Base-by-base conservation (phyloP, 2,113 vertebrate genomes). In the Anoplopoma fimbria region DNA sequence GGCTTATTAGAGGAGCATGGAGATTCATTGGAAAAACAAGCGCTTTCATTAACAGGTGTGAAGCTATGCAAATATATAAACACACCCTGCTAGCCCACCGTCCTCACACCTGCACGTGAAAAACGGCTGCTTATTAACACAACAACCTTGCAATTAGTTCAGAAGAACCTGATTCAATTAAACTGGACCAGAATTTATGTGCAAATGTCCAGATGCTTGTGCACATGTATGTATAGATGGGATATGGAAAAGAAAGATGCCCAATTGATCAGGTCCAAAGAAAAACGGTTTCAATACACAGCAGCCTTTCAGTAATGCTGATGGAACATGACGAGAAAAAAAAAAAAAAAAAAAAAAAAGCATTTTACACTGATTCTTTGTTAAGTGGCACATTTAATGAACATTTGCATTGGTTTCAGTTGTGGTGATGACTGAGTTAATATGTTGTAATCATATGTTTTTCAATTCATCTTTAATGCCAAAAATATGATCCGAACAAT, bases 41-140 rank as follows among this genome's bases (percentile, higher is more conserved):
- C 84, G 67, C 86, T 87, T 92, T 92, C 88, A 91, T 93, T 93
- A 93, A 90, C 93, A 94, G 93, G 91, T 94, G 91, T 87, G 90
- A 92, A 91, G 90, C 92, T 81, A 90, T 87, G 90, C 91, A 90
- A 90, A 89, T 91, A 92, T 79, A 90, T 89, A 93, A 92, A 94
- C 88, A 88, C 89, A 83, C 75, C 68, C 69, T 33, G 69, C 80
- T 73, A 76, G 87, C 83, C 86, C 70, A 71, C 64, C n/a, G n/a
- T 90, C 78, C 84, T 84, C 87, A 73, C 92, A 93, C 89, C 92
- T 93, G 91, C 81, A 23, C 4, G 69, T 70, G 87, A 82, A 88
- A 89, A 89, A 81, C 27, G 82, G 79, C 83, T 87, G 90, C 85
- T 89, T 86, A 91, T 93, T 93, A 93, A 89, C 83, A 79, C 85